phyloP scores from a whole-genome alignment of 2,797 vertebrate genomes.

The Carapus acus region DNA sequence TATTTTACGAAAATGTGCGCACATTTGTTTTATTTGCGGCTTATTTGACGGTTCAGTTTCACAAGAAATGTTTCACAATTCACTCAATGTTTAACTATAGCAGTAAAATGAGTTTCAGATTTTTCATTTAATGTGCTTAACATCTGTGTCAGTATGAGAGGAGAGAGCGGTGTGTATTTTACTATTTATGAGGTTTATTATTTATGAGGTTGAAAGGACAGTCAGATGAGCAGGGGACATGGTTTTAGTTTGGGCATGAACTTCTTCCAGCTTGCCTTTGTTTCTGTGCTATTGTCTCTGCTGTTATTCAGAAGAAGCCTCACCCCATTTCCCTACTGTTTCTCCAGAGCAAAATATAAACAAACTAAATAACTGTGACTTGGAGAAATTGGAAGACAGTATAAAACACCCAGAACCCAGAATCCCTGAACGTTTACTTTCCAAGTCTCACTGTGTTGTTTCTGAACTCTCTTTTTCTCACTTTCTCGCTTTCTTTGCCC shows the following conservation, averaged over 20 bases:
- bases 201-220: too few species aligned
- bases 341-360: slow-evolving; percentile 26
- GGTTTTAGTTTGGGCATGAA: slow-evolving; percentile 3
- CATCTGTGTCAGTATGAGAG: slow-evolving; percentile 4
- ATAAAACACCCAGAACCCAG: neutral
- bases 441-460: neutral
- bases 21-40: too few species aligned
- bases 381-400: slow-evolving; percentile 9
- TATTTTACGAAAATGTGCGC: too few species aligned
- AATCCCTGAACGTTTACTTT: slow-evolving; percentile 4
- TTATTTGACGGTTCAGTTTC: too few species aligned
- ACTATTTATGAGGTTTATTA: slow-evolving; percentile 4
- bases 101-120: too few species aligned
- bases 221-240: slow-evolving; percentile 24
- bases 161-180: slow-evolving; percentile 2
- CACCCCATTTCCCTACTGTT: slow-evolving; percentile 28
- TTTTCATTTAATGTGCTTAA: too few species aligned
- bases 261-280: slow-evolving; percentile 10
- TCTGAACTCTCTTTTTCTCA: neutral
- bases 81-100: too few species aligned
- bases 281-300: slow-evolving; percentile 8
- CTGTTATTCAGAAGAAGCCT: slow-evolving; percentile 25
- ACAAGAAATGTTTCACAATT: too few species aligned
- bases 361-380: slow-evolving; percentile 12
- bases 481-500: too few species aligned